Evolutionary conservation across 2,888 invertebrate species (phyloP).

Genomic region (Pyrgus malvae): DNA sequence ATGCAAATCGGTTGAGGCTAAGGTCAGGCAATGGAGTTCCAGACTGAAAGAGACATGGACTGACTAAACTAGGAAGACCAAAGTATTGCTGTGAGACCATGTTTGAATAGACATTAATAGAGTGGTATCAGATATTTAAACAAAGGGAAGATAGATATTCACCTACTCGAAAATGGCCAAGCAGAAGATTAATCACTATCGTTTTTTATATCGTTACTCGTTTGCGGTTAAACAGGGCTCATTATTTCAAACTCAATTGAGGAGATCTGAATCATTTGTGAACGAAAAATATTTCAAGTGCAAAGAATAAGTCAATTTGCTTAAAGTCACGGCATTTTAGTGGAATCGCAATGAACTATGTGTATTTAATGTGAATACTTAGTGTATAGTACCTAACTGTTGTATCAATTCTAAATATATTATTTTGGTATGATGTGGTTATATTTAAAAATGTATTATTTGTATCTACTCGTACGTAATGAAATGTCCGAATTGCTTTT

Average conservation of each 20-base stretch:
- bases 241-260: not conserved
- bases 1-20: too few species aligned
- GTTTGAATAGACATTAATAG: too few species aligned
- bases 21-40: too few species aligned
- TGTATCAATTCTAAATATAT: constrained; percentile 10
- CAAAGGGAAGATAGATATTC: too few species aligned
- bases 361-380: constrained; percentile 35
- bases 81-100: too few species aligned
- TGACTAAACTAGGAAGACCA: too few species aligned
- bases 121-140: too few species aligned
- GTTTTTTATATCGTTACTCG: not conserved
- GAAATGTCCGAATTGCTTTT: not conserved
- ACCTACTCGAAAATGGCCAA: too few species aligned
- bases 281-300: not conserved
- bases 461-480: not conserved
- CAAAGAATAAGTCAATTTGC: constrained; percentile 21
- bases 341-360: constrained; percentile 3
- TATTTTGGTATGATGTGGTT: not conserved
- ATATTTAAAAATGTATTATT: not conserved
- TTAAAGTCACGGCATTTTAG: constrained; percentile 5
- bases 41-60: too few species aligned
- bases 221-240: not conserved
- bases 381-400: constrained; percentile 26
- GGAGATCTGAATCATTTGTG: not conserved
- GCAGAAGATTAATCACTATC: too few species aligned